Evolutionary conservation across 2,797 vertebrate genomes (phyloP).

Genomic region (Bradypodion ventrale): DNA sequence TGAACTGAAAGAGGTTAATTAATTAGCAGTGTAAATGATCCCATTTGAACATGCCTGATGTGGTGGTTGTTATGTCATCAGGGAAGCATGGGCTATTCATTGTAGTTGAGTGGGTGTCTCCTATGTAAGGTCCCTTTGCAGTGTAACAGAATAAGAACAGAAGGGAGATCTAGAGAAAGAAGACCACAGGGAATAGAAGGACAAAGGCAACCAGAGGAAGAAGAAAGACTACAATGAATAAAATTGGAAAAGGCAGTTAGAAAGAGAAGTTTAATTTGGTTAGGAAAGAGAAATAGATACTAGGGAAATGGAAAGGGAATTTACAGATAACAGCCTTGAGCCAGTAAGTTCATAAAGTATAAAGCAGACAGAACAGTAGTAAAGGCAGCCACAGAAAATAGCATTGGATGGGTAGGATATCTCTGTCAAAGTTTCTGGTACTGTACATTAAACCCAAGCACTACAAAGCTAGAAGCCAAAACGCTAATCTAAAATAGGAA

Average conservation of each 20-base stretch:
- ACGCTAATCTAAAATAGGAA: not conserved
- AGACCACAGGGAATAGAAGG: not conserved
- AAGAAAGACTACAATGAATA: not conserved
- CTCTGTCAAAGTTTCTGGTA: not conserved
- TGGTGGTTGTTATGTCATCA: not conserved
- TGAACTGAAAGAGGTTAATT: not conserved
- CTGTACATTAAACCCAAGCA: too few relatives aligned
- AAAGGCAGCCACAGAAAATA: not conserved
- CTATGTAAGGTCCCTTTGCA: not conserved
- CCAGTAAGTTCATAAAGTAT: not conserved
- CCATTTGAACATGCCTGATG: not conserved
- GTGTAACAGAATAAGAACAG: not conserved
- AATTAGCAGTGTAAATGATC: not conserved
- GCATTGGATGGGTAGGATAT: not conserved
- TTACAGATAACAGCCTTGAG: not conserved
- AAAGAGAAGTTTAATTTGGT: not conserved
- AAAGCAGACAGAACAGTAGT: not conserved
- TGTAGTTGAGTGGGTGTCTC: not conserved
- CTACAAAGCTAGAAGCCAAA: not conserved
- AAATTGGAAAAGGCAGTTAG: not conserved
- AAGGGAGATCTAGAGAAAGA: not conserved
- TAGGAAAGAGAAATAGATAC: not conserved
- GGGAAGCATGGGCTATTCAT: not conserved
- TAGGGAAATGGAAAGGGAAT: not conserved
- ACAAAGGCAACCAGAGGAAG: not conserved